Base-by-base conservation (phyloP, 2,797 vertebrate species). In the Xerus rutilus region DNA sequence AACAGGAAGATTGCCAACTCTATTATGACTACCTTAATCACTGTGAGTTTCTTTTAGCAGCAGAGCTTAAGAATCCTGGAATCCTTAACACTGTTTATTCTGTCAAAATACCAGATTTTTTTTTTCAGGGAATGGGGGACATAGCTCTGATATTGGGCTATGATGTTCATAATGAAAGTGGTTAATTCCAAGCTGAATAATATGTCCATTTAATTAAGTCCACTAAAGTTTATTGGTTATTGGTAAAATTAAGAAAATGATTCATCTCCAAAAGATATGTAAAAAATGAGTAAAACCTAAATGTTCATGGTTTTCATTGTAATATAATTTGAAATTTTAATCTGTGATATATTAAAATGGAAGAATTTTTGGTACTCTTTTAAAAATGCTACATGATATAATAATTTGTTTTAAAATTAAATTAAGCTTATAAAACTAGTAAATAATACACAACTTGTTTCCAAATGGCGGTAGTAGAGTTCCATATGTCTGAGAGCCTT, bases 361-460 rank as follows among this genome's bases (percentile, higher is more conserved):
- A 70, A 52, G 1, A 86, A 59, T 39, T 67, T 65, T 43, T 79
- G 21, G 0, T 32, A 72, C 35, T 43, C 2, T 62, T 86, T 17
- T 18, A 18, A 52, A 62, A 79, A 2, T 65, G 39, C 25, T 15
- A 15, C 0, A 70, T 64, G 23, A 67, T 20, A 65, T 6, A 78
- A n/a, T 57, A 5, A 72, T 7, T 49, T 0, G 25, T 30, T 70
- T 84, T 65, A 32, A 49, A 59, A 62, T 39, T 67, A 67, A 54
- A 54, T 43, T 30, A 72, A 62, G 1, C 11, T 45, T 72, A 62
- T 57, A 89, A 35, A 64, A 62, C 15, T 45, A 83, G 2, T 85
- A 95, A 93, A 39, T 13, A 47, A 70, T 10, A 9, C 59, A 79
- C 91, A 92, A 86, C 54, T 67, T 90, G n/a, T 76, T 64, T 65